Percentiles rank a stretch among this genome's conserved stretches.
These are phyloP conservation scores for Coronaproctus castanopsis DNA, from an alignment of 2,888 invertebrate genomes.

Conservation along the genomic window DNA sequence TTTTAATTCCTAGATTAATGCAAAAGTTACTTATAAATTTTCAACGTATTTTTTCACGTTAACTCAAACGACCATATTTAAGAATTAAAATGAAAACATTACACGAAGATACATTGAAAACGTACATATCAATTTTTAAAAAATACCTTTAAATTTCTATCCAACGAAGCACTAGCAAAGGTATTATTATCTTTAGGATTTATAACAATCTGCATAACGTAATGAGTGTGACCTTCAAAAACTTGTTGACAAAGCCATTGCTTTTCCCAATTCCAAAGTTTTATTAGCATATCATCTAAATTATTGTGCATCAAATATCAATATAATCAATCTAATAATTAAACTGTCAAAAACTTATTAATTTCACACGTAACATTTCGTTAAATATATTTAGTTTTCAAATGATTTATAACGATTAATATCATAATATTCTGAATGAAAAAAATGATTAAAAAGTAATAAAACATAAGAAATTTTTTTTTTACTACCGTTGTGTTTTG, in stretches of 20 bases:
- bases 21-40: background rate
- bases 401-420: background rate
- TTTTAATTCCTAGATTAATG: background rate
- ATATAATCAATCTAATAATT: too few relatives aligned
- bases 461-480: too few relatives aligned
- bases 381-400: too few relatives aligned
- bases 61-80: too few relatives aligned
- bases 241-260: slow-evolving; percentile 95
- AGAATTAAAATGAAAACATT: background rate
- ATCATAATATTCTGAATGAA: background rate
- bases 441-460: too few relatives aligned
- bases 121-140: background rate
- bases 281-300: slow-evolving; percentile 92
- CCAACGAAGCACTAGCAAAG: slow-evolving; percentile 96
- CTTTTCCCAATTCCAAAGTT: slow-evolving; percentile 99
- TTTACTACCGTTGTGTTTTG: too few relatives aligned
- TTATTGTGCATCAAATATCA: too few relatives aligned
- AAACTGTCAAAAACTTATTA: too few relatives aligned
- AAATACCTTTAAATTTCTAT: slow-evolving; percentile 76
- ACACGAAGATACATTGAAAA: background rate
- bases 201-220: slow-evolving; percentile 98
- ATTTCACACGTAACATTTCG: background rate
- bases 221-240: slow-evolving; percentile 97
- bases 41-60: background rate
- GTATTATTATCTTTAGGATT: slow-evolving; percentile 99